phyloP scores from a whole-genome alignment of 2,797 vertebrate species.

The Sebastes aleutianus region DNA sequence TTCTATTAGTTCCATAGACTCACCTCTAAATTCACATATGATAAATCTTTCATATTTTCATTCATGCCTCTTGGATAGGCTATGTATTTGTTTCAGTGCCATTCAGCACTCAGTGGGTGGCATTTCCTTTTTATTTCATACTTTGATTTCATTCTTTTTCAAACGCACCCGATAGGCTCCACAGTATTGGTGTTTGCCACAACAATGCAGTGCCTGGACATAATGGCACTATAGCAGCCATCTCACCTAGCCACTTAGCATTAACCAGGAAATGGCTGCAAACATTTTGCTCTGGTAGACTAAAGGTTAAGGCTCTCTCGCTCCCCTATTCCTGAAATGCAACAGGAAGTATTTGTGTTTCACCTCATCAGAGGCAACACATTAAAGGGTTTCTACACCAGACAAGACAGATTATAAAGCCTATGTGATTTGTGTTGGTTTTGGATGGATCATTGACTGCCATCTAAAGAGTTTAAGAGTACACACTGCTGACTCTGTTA shows the following conservation, averaged over 20 bases:
- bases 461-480: background rate
- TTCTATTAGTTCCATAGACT: background rate
- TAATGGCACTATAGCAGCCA: background rate
- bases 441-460: background rate
- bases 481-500: background rate
- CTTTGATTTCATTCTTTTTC: background rate
- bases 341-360: background rate
- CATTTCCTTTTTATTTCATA: background rate
- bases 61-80: background rate
- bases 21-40: background rate
- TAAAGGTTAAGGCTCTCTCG: background rate
- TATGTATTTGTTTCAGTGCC: background rate
- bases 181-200: background rate
- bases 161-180: background rate
- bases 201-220: background rate
- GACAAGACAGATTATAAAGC: background rate
- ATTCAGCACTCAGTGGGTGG: background rate
- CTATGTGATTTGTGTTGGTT: background rate
- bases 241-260: background rate
- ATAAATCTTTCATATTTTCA: background rate
- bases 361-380: background rate
- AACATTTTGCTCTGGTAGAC: background rate
- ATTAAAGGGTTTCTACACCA: background rate
- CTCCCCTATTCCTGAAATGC: background rate
- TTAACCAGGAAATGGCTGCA: background rate